Evolutionary conservation across 2,113 vertebrate species (phyloP).

Genomic region (Pleuronectes platessa): DNA sequence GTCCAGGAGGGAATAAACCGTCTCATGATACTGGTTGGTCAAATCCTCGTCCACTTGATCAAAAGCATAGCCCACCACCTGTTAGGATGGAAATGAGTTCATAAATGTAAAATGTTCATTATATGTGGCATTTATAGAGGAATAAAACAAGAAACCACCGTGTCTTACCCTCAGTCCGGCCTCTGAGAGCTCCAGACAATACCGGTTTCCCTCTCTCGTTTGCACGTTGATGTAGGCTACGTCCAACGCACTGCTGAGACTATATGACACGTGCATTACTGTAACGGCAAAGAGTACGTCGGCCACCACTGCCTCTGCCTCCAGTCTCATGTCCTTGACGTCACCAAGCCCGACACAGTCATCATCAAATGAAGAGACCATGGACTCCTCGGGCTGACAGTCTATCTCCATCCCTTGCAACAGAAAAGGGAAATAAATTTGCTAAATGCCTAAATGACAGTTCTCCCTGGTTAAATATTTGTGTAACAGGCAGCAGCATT

Average conservation of each 20-base stretch:
- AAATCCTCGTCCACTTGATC: conserved; percentile 89
- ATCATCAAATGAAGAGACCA: conserved; percentile 83
- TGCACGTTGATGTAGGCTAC: conserved; percentile 96
- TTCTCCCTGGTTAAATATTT: no score
- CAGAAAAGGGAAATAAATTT: background rate
- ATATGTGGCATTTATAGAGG: background rate
- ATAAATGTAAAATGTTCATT: background rate
- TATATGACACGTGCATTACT: conserved; percentile 94
- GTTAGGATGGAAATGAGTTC: conserved; percentile 23
- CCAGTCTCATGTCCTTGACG: conserved; percentile 95
- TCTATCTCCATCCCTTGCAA: conserved; percentile 90
- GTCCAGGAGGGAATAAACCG: conserved; percentile 95
- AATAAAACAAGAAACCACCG: background rate
- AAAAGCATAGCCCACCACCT: conserved; percentile 94
- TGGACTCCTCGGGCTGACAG: conserved; percentile 85
- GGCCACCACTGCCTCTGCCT: conserved; percentile 94
- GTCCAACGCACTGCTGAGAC: conserved; percentile 86
- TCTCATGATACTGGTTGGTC: conserved; percentile 92
- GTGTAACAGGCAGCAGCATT: background rate
- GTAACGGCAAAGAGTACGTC: conserved; percentile 95
- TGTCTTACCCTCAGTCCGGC: conserved; percentile 91
- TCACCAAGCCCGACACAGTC: conserved; percentile 85
- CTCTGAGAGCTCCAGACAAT: conserved; percentile 95
- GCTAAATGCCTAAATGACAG: no score
- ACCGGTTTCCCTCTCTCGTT: conserved; percentile 90